Percentiles rank a stretch among this genome's conserved stretches.
These are phyloP conservation scores for Pseudococcus jackbeardsleyi DNA, from an alignment of 2,888 invertebrate genomes.

Conservation along the genomic window DNA sequence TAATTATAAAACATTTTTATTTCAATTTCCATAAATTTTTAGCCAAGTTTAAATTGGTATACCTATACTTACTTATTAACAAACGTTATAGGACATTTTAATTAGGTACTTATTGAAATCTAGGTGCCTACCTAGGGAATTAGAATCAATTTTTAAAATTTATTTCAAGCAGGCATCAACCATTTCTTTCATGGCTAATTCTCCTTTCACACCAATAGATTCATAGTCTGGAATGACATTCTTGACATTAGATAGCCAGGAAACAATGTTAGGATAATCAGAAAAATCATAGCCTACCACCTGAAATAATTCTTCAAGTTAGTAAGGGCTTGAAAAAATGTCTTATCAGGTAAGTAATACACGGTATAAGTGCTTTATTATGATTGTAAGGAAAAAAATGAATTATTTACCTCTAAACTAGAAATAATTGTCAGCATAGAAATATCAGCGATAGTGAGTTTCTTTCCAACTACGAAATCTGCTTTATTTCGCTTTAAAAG, in stretches of 20 bases:
- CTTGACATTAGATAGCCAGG: slow-evolving; percentile 59
- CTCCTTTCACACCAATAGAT: slow-evolving; percentile 46
- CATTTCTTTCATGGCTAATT: slow-evolving; percentile 58
- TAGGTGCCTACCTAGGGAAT: too few species aligned
- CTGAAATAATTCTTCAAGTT: slow-evolving; percentile 32
- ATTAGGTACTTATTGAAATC: too few species aligned
- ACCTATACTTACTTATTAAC: too few species aligned
- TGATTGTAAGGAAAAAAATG: background rate
- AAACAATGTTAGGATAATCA: background rate
- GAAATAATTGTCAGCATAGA: slow-evolving; percentile 30
- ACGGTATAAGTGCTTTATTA: background rate
- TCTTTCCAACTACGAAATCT: slow-evolving; percentile 56
- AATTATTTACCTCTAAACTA: slow-evolving; percentile 57
- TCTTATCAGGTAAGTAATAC: too few species aligned
- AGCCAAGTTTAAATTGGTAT: too few species aligned
- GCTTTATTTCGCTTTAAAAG: slow-evolving; percentile 47
- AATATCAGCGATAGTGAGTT: slow-evolving; percentile 61
- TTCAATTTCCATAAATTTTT: too few species aligned
- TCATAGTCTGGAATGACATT: slow-evolving; percentile 45
- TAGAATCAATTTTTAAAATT: background rate
- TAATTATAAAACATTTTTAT: too few species aligned
- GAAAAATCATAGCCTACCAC: slow-evolving; percentile 49
- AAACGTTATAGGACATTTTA: too few species aligned
- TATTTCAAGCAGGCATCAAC: slow-evolving; percentile 50
- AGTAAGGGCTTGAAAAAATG: background rate